phyloP scores from a whole-genome alignment of 2,797 vertebrate genomes.

The Periophthalmus magnuspinnatus region DNA sequence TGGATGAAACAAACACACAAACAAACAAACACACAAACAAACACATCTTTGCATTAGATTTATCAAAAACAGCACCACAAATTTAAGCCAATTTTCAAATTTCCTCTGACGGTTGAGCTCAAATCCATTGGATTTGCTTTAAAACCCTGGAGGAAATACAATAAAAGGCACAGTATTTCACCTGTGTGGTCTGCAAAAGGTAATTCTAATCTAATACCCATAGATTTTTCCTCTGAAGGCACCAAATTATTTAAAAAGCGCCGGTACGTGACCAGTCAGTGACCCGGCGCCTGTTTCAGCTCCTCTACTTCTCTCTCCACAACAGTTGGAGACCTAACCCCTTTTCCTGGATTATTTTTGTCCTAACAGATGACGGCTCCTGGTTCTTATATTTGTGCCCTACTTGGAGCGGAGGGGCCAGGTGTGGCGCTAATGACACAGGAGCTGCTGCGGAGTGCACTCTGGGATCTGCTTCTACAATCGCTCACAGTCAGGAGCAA shows the following conservation, averaged over 20 bases:
- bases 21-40: neutral
- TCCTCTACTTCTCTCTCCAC: conserved; percentile 1
- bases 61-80: too few relatives aligned
- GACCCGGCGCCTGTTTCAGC: conserved; percentile 18
- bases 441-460: conserved; percentile 32
- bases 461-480: conserved; percentile 21
- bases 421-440: conserved; percentile 36
- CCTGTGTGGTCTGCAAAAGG: neutral
- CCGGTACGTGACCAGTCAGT: conserved; percentile 15
- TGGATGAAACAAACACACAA: neutral
- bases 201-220: conserved; percentile 4
- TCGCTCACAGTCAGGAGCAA: conserved; percentile 26
- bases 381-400: conserved; percentile 10
- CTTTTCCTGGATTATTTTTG: conserved; percentile 9
- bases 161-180: neutral
- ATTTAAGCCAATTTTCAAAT: too few relatives aligned
- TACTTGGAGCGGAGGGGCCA: conserved; percentile 17
- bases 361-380: conserved; percentile 1
- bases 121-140: neutral
- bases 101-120: too few relatives aligned
- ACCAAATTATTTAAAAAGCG: conserved; percentile 21
- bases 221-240: neutral
- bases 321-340: conserved; percentile 13
- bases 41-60: conserved; percentile 20
- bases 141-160: neutral